Evolutionary conservation across 2,797 vertebrate species (phyloP), one percentile per base, ranked within the genome.

Genomic region (Choloepus didactylus): DNA sequence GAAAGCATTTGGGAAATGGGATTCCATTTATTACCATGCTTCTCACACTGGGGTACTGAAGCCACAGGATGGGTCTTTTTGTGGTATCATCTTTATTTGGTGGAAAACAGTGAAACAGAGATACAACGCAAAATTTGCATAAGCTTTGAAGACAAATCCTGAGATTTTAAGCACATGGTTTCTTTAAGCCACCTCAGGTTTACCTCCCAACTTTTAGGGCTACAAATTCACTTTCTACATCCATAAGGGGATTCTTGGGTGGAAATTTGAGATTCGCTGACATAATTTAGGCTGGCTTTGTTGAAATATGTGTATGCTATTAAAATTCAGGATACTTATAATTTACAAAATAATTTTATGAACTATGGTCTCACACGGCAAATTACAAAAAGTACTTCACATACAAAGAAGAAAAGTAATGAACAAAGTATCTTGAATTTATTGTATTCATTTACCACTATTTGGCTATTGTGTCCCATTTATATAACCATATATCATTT

Each of bases 321-420:
- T 86, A 88, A 94, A 89, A 93, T 19, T 91, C 38, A 77, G 25
- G 75, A 46, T 67, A 44, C n/a, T n/a, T 85, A 27, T 38, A 80
- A 81, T 90, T 95, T 38, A 56, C 38, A 93, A 75, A 82, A 69
- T 23, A 79, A 87, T 18, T 81, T 73, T 15, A 81, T 75, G 25
- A 90, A 84, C 60, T 75, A 54, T 41, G 83, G 62, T 12, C 35
- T 84, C 8, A 35, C 3, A 27, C 41, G 54, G 35, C 41, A 84
- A 93, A 87, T 70, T 92, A 87, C 54, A 96, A 90, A 35, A 91
- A 82, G 75, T 27, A 93, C 56, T 93, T 93, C 77, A 83, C 25
- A 89, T 56, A 64, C 44, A 84, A 93, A 67, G 51, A 87, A 94
- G 51, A 94, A 90, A 94, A 94, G 66, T 59, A 67, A 89, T 80